Evolutionary conservation across 2,113 vertebrate genomes (phyloP), one percentile per base, ranked within the genome.

Genomic region (Nycticryphes semicollaris): DNA sequence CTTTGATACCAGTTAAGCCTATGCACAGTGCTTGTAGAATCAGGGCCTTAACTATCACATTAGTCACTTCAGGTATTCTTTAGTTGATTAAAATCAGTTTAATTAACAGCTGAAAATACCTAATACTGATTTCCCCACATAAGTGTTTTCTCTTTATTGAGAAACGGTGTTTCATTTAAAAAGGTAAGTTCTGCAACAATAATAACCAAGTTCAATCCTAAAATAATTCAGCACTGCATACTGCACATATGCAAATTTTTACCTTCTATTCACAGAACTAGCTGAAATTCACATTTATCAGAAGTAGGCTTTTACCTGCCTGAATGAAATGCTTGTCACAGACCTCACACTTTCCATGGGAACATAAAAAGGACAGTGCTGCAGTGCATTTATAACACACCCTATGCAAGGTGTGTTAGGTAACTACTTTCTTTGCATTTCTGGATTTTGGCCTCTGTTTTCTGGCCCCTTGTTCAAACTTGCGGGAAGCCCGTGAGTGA

Each of bases 381-480:
- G 93, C 94, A 66, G 87, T 41, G 84, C 84, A 45, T 90, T 98
- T 96, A 94, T 94, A 98, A 97, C 96, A 94, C 84, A 95, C 96
- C 97, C 94, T 97, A 95, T 28, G 97, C 96, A 95, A 96, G 97
- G 91, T 97, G 97, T 97, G 96, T 97, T 79, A 96, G 94, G 89
- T 94, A 96, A 92, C 96, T 94, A 94, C 77, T 97, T 72, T 97
- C 97, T 98, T 97, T 98, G 95, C 56, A 88, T 94, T 97, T 97
- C 97, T 97, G 98, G 96, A 89, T 98, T 98, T 91, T 97, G 97
- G 95, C 90, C 94, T 98, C 94, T 98, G 98, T 97, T 98, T 98
- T 93, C 96, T 97, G 93, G 97, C 96, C 96, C 98, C 95, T 93
- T 89, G 96, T 95, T 97, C 93, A 97, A 96, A 94, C 97, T 98